Base-by-base conservation (phyloP, 53 echinoderm and acorn worm genomes). In the Paracentrotus lividus region DNA sequence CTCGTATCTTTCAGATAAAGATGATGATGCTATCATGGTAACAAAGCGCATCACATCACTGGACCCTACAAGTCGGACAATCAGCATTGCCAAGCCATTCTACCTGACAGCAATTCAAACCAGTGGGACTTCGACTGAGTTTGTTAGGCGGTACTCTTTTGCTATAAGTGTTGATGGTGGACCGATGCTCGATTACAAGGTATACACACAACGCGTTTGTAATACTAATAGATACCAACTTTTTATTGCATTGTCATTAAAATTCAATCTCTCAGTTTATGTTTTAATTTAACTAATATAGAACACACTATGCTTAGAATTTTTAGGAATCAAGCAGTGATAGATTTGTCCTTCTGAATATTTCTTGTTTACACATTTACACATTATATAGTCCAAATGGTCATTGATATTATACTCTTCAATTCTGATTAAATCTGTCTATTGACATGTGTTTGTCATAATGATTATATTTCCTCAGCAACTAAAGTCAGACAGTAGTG, bases 81-180 rank as follows among this genome's bases (percentile, higher is more conserved):
- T 88, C 36, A 59, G 1, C 26, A 15, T 42, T 13, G 44, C 58
- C 38, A 58, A 34, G 88, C 88, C 33, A 21, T 58, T 88, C 65
- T 88, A 88, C 44, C 20, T 88, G 61, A 88, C 88, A 31, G 88
- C 88, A 34, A 88, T 88, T 21, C 16, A 23, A 38, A 61, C 43
- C 8, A 61, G 15, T 36, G 88, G 88, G 23, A 88, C 21, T 33
- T 9, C 5, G 0, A 42, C 59, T 16, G 58, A 88, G 88, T 88
- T 54, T 44, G 88, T 88, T 31, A 14, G 61, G 15, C 32, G 21
- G 0, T 88, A 45, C 23, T 45, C 59, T 23, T 18, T 88, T 44
- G 8, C 40, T 12, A 40, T 60, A 16, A 36, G 88, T 60, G 61
- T 88, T 42, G 88, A 60, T 34, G 31, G 65, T 59, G 88, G 42